Evolutionary conservation across 2,113 vertebrate species (phyloP).

Genomic region (Gasterosteus aculeatus): DNA sequence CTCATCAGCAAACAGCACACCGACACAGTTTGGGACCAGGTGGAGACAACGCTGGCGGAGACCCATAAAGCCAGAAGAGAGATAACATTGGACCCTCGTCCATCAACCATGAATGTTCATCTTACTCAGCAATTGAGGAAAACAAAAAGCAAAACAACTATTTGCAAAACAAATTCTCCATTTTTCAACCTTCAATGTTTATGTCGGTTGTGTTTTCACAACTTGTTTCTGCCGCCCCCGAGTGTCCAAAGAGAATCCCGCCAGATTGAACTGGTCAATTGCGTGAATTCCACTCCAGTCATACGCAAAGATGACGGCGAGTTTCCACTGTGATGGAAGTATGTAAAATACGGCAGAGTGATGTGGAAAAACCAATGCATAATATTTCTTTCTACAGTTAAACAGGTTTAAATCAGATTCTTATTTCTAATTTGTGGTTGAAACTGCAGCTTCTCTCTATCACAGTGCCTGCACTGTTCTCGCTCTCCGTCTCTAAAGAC

Average conservation of each 20-base stretch:
- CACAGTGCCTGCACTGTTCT: background rate
- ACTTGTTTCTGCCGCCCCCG: background rate
- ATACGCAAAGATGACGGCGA: background rate
- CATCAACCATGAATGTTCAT: background rate
- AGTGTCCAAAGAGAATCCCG: background rate
- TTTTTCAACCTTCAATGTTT: background rate
- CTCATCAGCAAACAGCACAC: background rate
- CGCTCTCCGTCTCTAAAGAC: background rate
- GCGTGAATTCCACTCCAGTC: background rate
- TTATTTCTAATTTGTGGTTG: background rate
- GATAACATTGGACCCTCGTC: background rate
- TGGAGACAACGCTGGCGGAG: background rate
- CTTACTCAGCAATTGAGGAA: background rate
- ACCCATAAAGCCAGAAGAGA: background rate
- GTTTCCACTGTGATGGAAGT: background rate
- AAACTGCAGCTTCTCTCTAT: background rate
- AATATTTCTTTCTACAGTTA: background rate
- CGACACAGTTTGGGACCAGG: background rate
- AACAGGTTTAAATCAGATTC: background rate
- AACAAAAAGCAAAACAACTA: background rate
- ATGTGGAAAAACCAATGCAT: background rate
- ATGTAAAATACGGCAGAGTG: background rate
- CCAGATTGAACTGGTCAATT: background rate
- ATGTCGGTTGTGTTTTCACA: background rate
- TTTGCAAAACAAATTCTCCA: background rate